These are phyloP conservation scores for Orchestia grillus DNA, from an alignment of 1,140 invertebrate genomes.

Conservation along the genomic window DNA sequence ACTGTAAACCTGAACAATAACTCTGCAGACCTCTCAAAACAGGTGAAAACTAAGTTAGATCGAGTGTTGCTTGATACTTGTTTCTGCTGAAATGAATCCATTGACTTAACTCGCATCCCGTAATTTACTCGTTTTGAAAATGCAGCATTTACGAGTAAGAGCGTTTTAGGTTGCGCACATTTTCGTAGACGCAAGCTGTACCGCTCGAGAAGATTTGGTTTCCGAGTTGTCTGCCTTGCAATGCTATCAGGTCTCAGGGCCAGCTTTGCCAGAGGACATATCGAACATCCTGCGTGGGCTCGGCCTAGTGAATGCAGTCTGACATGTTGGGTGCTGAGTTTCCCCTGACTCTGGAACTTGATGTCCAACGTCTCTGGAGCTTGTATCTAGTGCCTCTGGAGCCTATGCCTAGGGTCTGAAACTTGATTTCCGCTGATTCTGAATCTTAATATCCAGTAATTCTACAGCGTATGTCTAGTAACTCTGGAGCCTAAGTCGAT, in stretches of 20 bases:
- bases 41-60: neutral
- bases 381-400: too few species aligned
- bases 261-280: neutral
- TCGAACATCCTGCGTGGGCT: neutral
- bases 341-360: neutral
- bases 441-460: too few species aligned
- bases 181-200: neutral
- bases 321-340: neutral
- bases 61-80: neutral
- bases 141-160: neutral
- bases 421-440: too few species aligned
- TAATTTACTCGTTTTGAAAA: neutral
- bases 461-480: too few species aligned
- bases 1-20: neutral
- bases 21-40: neutral
- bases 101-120: neutral
- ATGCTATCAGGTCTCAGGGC: neutral
- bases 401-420: too few species aligned
- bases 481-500: too few species aligned
- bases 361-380: neutral
- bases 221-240: neutral
- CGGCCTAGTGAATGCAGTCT: neutral
- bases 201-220: neutral
- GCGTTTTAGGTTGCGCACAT: neutral
- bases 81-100: neutral